Percentiles rank a stretch among this genome's conserved stretches.
Evolutionary conservation across 2,113 vertebrate species (phyloP).

Genomic region (Centrocercus urophasianus): DNA sequence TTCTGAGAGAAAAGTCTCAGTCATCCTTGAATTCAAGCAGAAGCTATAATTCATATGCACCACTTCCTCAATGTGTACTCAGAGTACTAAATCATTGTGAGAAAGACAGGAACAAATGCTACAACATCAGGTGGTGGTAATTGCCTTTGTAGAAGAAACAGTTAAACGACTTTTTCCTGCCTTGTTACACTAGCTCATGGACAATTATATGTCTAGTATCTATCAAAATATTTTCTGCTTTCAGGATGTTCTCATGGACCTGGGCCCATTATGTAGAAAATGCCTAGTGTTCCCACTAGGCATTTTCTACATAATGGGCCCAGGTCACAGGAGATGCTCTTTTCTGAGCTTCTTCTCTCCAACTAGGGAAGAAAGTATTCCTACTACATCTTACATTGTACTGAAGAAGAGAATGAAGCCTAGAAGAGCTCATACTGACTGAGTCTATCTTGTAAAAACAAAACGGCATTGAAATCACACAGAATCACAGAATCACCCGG

Average conservation of each 20-base stretch:
- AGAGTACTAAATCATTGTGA: neutral
- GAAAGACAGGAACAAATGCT: neutral
- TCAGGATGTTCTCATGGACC: neutral
- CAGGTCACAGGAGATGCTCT: neutral
- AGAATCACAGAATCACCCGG: too few relatives aligned
- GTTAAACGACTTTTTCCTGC: neutral
- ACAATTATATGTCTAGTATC: neutral
- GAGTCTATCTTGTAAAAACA: neutral
- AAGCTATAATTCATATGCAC: neutral
- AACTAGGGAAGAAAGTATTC: neutral
- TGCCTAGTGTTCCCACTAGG: accelerated
- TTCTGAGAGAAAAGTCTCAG: neutral
- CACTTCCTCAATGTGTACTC: neutral
- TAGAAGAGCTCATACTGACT: neutral
- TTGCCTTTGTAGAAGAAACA: neutral
- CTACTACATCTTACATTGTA: neutral
- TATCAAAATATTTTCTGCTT: neutral
- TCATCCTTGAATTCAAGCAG: neutral
- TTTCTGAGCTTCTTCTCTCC: neutral
- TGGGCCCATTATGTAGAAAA: neutral
- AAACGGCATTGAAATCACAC: neutral
- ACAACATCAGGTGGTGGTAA: neutral
- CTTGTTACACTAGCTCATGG: neutral
- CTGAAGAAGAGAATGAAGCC: neutral
- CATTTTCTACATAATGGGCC: neutral